Evolutionary conservation across 2,888 invertebrate genomes (phyloP), one percentile per base, ranked within the genome.

Genomic region (Orchesella flavescens): DNA sequence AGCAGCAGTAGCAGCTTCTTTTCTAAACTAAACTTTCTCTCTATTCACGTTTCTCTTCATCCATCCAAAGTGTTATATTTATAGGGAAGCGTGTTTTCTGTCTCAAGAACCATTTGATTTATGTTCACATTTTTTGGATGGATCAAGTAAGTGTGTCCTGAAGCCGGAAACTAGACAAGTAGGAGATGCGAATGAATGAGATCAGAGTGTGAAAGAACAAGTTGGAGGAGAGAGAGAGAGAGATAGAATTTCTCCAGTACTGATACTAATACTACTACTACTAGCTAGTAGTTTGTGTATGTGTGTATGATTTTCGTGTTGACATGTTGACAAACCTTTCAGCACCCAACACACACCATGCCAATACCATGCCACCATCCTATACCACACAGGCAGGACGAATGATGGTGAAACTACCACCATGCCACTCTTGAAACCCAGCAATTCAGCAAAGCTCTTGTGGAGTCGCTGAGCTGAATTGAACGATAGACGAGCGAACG

Each of bases 91-190:
- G 24, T 57, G 71, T 71, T 71, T 71, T 71, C 55, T 57, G 71
- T 71, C 71, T 24, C 12, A 17, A 44, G 55, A 53, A 49, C 65
- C 65, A 43, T 63, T 79, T 79, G 79, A 79, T 79, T 79, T 79
- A 79, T 79, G 79, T 79, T 79, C 73, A 19, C 73, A 19, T 43
- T 63, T 53, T 73, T 74, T 44, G 61, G 63, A 74, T 66, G 79
- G 71, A 78, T 78, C 72, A 72, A 79, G 72, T 55, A 72, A 72
- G 79, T 66, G 79, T 72, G 72, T 65, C 61, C 72, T 73, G 66
- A 80, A 80, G 65, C 80, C 80, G 80, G 80, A 80, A 80, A 80
- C 80, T 73, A 66, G 73, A 73, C 73, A 68, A 80, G 74, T 71
- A 49, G 24, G 44, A 53, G 57, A 71, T 55, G 19, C 55, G 71